Evolutionary conservation across 2,797 vertebrate species (phyloP).

Genomic region (Hydrolagus colliei): DNA sequence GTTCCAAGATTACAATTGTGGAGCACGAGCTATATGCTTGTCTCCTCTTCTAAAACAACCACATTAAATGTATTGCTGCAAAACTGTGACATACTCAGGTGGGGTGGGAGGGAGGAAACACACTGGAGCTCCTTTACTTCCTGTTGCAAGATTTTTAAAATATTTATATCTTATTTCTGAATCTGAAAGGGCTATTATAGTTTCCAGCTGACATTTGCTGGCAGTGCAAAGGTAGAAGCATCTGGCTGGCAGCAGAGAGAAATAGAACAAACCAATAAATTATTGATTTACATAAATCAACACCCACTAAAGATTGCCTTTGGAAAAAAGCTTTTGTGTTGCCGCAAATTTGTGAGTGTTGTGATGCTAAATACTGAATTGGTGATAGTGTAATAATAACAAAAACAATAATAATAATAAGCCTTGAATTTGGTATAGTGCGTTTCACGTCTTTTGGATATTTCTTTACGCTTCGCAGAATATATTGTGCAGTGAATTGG

Average conservation of each 20-base stretch:
- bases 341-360: constrained; percentile 48
- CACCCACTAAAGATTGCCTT: constrained; percentile 67
- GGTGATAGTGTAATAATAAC: neutral
- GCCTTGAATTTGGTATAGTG: too few species aligned
- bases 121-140: constrained; percentile 50
- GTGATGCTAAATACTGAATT: constrained; percentile 46
- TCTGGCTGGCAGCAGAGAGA: constrained; percentile 70
- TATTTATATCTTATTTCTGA: constrained; percentile 83
- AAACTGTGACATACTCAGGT: constrained; percentile 47
- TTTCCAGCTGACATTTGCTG: constrained; percentile 76
- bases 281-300: constrained; percentile 85
- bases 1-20: constrained; percentile 85
- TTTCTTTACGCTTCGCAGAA: too few species aligned
- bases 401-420: too few species aligned
- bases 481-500: too few species aligned
- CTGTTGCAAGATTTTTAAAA: constrained; percentile 70
- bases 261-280: constrained; percentile 72
- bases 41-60: constrained; percentile 57
- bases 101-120: constrained; percentile 40
- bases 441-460: too few species aligned
- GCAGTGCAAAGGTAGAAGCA: constrained; percentile 62
- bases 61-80: constrained; percentile 61
- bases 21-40: constrained; percentile 60
- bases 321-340: constrained; percentile 45
- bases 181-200: constrained; percentile 67